These are phyloP conservation scores for Coecobrya sp. DNA, from an alignment of 2,888 invertebrate species.

Conservation along the genomic window DNA sequence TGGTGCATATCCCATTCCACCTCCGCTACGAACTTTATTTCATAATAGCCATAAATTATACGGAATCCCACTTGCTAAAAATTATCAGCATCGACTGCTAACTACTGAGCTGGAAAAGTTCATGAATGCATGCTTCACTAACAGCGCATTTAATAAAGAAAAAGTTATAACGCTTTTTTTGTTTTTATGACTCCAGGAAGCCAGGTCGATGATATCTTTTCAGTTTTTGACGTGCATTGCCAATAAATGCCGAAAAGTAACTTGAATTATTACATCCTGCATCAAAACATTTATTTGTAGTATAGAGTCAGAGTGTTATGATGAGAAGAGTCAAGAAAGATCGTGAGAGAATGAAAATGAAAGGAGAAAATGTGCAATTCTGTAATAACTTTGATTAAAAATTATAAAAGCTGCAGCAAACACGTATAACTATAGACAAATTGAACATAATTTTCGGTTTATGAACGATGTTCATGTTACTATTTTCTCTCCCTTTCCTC, in stretches of 20 bases:
- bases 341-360: conserved; percentile 66
- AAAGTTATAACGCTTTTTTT: not conserved
- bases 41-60: not conserved
- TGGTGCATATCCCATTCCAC: not conserved
- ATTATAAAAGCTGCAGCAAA: not conserved
- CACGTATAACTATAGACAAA: not conserved
- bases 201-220: conserved; percentile 17
- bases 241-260: conserved; percentile 44
- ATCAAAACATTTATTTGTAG: not conserved
- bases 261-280: conserved; percentile 56
- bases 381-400: conserved; percentile 13
- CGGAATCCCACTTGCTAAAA: not conserved
- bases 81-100: not conserved
- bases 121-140: not conserved
- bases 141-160: not conserved
- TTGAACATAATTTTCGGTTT: not conserved
- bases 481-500: no score
- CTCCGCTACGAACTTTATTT: not conserved
- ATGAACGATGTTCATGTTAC: conserved; percentile 31
- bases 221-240: conserved; percentile 25
- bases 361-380: conserved; percentile 50
- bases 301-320: no score
- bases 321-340: conserved; percentile 66
- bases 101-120: not conserved
- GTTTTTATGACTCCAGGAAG: conserved; percentile 28